Base-by-base conservation (phyloP, 2,797 vertebrate species). In the Scolopax rusticola region DNA sequence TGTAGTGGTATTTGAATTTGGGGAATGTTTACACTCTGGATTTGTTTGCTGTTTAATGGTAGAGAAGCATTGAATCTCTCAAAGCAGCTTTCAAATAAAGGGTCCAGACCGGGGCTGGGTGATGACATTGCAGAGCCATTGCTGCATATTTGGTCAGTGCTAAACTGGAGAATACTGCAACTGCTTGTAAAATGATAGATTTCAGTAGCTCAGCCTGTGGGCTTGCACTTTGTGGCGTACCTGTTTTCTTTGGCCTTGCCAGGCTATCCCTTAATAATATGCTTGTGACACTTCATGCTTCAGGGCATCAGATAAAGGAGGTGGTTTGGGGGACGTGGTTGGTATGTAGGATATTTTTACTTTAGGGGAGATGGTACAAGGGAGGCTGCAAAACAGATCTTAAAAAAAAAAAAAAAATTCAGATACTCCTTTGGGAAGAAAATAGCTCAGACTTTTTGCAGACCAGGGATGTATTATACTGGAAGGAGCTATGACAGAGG, bases 191-290 rank as follows among this genome's bases (percentile, higher is more conserved):
- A 95, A 85, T 27, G 59, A 15, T 54, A 87, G 59, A 68, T 77
- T 74, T 63, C 59, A 27, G 84, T 9, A 61, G 65, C 41, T 25
- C 36, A 1, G 25, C 43, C 61, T 71, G 82, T 83, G 61, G 90
- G 54, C 53, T 54, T 77, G 76, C 85, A 43, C 65, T 90, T 63
- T n/a, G 73, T 10, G 91, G 63, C 38, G 3, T 84, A 63, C 64
- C 76, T 91, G 70, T 84, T 87, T 89, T 82, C 80, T 86, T 65
- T 91, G 83, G 80, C 65, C 67, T 56, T 63, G 33, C 73, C 53
- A 78, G 53, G 59, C 82, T 80, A 15, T 73, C 59, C 61, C 85
- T 76, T 83, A 61, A 74, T 85, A 41, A 57, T 76, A 60, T 2
- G 51, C 60, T 93, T 56, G 85, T 81, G 86, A 64, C 50, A 15